Evolutionary conservation across 2,113 vertebrate genomes (phyloP).

Genomic region (Castor canadensis): DNA sequence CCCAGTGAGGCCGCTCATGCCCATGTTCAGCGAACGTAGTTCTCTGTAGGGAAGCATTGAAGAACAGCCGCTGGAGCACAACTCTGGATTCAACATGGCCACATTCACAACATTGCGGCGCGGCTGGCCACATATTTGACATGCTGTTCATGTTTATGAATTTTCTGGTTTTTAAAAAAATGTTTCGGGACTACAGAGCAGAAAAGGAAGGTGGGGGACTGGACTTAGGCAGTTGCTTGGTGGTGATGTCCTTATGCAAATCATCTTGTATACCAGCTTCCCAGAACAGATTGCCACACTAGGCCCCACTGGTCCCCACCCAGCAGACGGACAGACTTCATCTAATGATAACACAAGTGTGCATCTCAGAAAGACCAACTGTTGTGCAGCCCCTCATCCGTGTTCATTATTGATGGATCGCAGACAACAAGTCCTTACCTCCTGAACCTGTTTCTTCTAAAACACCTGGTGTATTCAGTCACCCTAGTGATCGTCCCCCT

Average conservation of each 20-base stretch:
- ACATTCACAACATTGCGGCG: too few relatives aligned
- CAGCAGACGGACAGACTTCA: neutral
- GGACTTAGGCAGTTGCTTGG: constrained; percentile 90
- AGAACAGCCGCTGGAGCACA: too few relatives aligned
- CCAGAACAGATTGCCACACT: constrained; percentile 71
- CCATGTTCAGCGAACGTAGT: too few relatives aligned
- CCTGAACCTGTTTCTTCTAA: neutral
- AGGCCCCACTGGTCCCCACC: neutral
- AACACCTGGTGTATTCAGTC: neutral
- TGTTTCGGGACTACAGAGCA: constrained; percentile 96
- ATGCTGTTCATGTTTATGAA: too few relatives aligned
- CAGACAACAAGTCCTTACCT: neutral
- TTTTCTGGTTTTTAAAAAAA: constrained; percentile 99
- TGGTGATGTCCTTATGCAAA: constrained; percentile 90
- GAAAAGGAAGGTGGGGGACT: constrained; percentile 93
- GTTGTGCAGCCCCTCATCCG: neutral
- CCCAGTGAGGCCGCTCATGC: too few relatives aligned
- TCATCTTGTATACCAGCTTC: constrained; percentile 74
- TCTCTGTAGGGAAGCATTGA: too few relatives aligned
- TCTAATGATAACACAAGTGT: neutral
- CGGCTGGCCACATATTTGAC: too few relatives aligned
- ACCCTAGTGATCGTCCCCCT: neutral
- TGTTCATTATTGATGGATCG: constrained; percentile 45
- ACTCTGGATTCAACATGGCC: too few relatives aligned
- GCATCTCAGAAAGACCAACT: neutral